A percentile compares a stretch with the other conserved stretches of the same genome.
Conservation (phyloP, 2,797 vertebrate species). For the Sebastes aleutianus region DNA sequence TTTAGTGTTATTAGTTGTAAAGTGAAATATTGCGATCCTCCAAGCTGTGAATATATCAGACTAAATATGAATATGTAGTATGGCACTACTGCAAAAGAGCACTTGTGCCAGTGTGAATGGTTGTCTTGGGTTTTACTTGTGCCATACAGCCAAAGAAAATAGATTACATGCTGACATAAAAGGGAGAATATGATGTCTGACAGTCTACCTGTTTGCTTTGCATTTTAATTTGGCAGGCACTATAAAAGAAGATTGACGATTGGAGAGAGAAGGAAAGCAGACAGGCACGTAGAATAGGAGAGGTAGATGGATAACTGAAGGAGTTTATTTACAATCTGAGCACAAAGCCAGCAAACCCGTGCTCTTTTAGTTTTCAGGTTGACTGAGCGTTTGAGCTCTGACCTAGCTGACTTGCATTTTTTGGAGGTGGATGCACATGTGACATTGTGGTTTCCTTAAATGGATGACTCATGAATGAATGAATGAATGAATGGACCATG, state of each 20-base stretch:
- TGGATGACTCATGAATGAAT: conserved; percentile 12
- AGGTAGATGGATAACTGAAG: conserved; percentile 8
- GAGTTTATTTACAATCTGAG: conserved; percentile 9
- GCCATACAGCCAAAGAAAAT: background rate
- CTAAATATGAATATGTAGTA: conserved; percentile 20
- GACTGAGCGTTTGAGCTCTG: conserved; percentile 8
- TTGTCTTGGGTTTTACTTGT: background rate
- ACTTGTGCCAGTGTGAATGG: background rate
- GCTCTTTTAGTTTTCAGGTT: conserved; percentile 20
- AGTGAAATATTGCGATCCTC: conserved; percentile 50
- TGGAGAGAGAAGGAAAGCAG: conserved; percentile 15
- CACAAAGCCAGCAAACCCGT: conserved; percentile 15
- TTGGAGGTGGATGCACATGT: background rate
- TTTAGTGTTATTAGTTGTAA: conserved; percentile 48
- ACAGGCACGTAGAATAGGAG: background rate
- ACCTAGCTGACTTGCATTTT: conserved; percentile 16
- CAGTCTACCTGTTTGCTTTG: conserved; percentile 34
- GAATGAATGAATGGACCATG: background rate
- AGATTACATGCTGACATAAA: conserved; percentile 17
- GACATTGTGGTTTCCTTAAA: conserved; percentile 17
- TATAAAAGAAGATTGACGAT: conserved; percentile 35
- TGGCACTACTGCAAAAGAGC: background rate
- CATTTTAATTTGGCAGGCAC: conserved; percentile 44
- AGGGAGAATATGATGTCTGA: conserved; percentile 6
- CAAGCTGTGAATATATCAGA: conserved; percentile 46